Conservation (phyloP, 2,113 vertebrate species). For the Rhinopomastus cyanomelas region DNA sequence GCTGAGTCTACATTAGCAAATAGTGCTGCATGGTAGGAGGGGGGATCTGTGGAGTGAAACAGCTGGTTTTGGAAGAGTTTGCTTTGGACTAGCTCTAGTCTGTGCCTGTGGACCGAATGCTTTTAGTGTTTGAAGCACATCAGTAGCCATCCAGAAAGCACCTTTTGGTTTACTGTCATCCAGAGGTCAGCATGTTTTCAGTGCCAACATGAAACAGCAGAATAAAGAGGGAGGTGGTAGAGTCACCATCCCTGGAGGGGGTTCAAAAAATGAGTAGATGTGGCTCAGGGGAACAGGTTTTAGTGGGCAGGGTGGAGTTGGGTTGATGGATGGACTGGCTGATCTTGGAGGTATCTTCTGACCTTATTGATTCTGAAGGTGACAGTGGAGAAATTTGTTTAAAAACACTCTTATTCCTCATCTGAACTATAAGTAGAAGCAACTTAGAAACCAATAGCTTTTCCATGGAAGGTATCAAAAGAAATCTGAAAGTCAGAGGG, state of each 20-base stretch:
- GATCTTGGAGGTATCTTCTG: too few species aligned
- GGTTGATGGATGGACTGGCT: too few species aligned
- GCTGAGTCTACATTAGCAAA: neutral
- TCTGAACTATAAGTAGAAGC: neutral
- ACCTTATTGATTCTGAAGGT: too few species aligned
- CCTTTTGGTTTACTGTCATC: neutral
- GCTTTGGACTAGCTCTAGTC: neutral
- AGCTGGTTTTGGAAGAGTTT: neutral
- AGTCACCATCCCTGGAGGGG: too few species aligned
- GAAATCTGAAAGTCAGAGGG: neutral
- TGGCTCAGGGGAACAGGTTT: too few species aligned
- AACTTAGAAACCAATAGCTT: neutral
- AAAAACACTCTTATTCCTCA: neutral
- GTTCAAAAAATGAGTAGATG: too few species aligned
- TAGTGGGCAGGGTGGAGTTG: too few species aligned
- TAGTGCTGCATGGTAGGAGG: neutral
- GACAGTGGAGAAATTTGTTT: neutral
- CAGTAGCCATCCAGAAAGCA: neutral
- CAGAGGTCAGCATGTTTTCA: neutral
- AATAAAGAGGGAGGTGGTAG: too few species aligned
- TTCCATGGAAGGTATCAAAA: neutral
- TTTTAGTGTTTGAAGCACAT: neutral
- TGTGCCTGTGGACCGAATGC: neutral
- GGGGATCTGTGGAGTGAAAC: neutral
- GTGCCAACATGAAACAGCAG: neutral